Evolutionary conservation across 1,140 invertebrate species (phyloP), one percentile per base, ranked within the genome.

Genomic region (Danaus melanippus): DNA sequence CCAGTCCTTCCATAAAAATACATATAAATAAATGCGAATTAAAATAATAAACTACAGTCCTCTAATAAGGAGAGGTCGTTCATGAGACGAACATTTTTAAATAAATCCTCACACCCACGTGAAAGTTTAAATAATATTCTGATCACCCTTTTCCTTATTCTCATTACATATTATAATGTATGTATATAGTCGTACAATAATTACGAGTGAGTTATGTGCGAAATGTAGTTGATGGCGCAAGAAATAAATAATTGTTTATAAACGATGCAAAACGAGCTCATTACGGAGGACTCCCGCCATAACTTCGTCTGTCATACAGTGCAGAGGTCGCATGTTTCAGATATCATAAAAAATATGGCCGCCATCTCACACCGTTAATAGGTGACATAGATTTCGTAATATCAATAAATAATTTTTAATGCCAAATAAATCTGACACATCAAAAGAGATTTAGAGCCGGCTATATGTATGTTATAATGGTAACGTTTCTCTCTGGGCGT

Each of bases 241-340:
- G 21, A 32, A 32, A 78, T 80, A 79, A 78, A 73, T 71, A 72
- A 71, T 53, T 48, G 12, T 54, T 54, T 53, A 53, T 53, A 59
- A 74, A 73, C 60, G 65, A 65, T 70, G 71, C 69, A 67, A 78
- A 79, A 76, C 71, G 56, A 65, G 70, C 71, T 74, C 73, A 72
- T 82, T 82, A 79, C 69, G 76, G 69, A 60, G 55, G 54, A 63
- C 67, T 61, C 58, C 11, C 59, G 42, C 56, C 67, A 65, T 79
- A 74, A 79, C 64, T 73, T 61, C 58, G 71, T 53, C 73, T 70
- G 69, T 73, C 73, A 74, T 79, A 53, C 62, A 62, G 60, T 57
- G 56, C 44, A 52, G 64, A 46, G 59, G 55, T 66, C 61, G 62
- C 53, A 62, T 67, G 62, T 68, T 67, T 66, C 58, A 62, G 67